Base-by-base conservation (phyloP, 2,797 vertebrate genomes). In the Carcharodon carcharias region DNA sequence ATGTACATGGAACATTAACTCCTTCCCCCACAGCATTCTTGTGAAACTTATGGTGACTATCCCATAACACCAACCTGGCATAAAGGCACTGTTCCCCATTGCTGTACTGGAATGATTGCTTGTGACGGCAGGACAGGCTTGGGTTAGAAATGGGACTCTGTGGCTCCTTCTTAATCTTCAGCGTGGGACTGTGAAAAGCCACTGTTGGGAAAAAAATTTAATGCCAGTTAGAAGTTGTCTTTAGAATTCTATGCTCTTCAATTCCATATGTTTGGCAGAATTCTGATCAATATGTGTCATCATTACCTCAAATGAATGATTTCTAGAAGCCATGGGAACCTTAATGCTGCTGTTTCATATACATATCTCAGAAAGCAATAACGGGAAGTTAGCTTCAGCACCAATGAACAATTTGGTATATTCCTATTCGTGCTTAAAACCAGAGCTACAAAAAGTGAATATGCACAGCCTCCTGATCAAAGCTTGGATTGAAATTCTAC, bases 41-140 rank as follows among this genome's bases (percentile, higher is more conserved):
- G 4, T 8, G 31, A n/a, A 63, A 63, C 31, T 56, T 91, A 91
- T 12, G 14, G 58, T 61, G 7, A 63, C 58, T 7, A 91, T 23
- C 35, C 56, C 35, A 40, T 1, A 45, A 93, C 7, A 93, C 91
- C 8, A 67, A 99, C 99, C 99, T 99, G 98, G 98, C 97, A 45
- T 99, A 99, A 99, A 99, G 98, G 98, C 99, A 99, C 98, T 99
- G 99, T 98, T 99, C 98, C 97, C 98, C 98, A 95, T 97, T 98
- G 96, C 96, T 98, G 97, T 98, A 98, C 97, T 97, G 98, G 97
- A 98, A 98, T 28, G 96, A 98, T 96, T 98, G 99, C 98, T 99
- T 98, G 58, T 98, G 98, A 97, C 98, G 98, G 97, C 99, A 99
- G 98, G 98, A 99, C 98, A 98, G 98, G 91, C 98, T 97, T 96